Evolutionary conservation across 2,888 invertebrate genomes (phyloP).

Genomic region (Agriopis marginaria): DNA sequence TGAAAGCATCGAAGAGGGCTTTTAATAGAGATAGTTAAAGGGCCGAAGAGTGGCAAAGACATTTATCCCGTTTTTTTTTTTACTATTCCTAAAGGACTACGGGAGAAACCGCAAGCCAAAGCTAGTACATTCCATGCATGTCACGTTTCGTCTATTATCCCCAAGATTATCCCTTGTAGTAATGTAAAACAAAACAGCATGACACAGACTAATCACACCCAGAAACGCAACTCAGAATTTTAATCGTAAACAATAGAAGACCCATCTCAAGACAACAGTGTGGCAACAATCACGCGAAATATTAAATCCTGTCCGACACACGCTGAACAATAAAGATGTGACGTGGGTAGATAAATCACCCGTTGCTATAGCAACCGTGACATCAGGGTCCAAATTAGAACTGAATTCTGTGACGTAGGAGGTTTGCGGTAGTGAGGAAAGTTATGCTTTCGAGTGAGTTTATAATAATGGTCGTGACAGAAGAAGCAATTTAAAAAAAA

Average conservation of each 20-base stretch:
- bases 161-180: no score
- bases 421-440: background rate
- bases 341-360: slow-evolving; percentile 63
- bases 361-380: slow-evolving; percentile 61
- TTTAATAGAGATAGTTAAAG: no score
- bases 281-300: slow-evolving; percentile 37
- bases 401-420: slow-evolving; percentile 55
- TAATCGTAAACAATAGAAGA: slow-evolving; percentile 33
- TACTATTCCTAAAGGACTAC: no score
- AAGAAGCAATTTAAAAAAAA: no score
- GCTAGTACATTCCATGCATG: no score
- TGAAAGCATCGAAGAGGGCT: no score
- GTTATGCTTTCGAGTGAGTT: background rate
- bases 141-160: no score
- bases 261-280: slow-evolving; percentile 38
- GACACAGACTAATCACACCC: slow-evolving; percentile 32
- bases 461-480: background rate
- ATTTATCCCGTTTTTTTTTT: no score
- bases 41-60: no score
- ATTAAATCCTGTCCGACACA: slow-evolving; percentile 39
- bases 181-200: slow-evolving; percentile 15
- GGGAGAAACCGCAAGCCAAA: no score
- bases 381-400: slow-evolving; percentile 68
- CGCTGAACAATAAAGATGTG: slow-evolving; percentile 43
- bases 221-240: slow-evolving; percentile 32